Conservation (phyloP, 2,888 invertebrate genomes). For the Meiosimyza decipiens region DNA sequence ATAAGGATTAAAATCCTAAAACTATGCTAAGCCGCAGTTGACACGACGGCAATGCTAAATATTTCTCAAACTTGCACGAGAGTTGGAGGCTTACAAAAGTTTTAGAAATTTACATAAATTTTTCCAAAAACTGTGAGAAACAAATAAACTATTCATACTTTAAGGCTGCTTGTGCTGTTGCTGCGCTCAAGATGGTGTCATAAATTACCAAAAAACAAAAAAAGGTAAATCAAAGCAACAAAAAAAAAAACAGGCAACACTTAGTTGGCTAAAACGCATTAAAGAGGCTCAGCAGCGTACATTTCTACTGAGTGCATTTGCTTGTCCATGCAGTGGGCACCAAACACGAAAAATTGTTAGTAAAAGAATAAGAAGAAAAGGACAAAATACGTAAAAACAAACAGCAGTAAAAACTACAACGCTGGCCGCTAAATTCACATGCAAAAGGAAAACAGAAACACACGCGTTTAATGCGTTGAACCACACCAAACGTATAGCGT, state of each 20-base stretch:
- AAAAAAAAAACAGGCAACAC: slow-evolving; percentile 32
- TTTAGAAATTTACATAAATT: too few species aligned
- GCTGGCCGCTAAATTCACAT: neutral
- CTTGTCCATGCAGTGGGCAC: slow-evolving; percentile 65
- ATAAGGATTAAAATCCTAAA: slow-evolving; percentile 55
- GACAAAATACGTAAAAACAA: neutral
- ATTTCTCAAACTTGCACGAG: too few species aligned
- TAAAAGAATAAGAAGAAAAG: neutral
- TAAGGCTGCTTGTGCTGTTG: neutral
- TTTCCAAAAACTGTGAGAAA: too few species aligned
- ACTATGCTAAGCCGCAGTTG: slow-evolving; percentile 22
- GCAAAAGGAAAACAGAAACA: neutral
- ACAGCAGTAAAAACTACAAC: slow-evolving; percentile 13
- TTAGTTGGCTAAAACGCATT: slow-evolving; percentile 16
- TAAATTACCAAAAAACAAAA: slow-evolving; percentile 59
- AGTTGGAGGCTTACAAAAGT: too few species aligned
- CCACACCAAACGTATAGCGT: neutral
- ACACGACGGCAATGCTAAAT: too few species aligned
- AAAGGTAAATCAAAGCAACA: neutral
- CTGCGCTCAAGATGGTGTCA: slow-evolving; percentile 48
- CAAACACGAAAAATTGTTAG: slow-evolving; percentile 33
- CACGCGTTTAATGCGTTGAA: slow-evolving; percentile 29
- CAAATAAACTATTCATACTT: too few species aligned
- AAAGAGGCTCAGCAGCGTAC: slow-evolving; percentile 45
- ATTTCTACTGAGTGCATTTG: slow-evolving; percentile 67